Evolutionary conservation across 1,140 invertebrate genomes (phyloP).

Genomic region (Drosophila biarmipes): DNA sequence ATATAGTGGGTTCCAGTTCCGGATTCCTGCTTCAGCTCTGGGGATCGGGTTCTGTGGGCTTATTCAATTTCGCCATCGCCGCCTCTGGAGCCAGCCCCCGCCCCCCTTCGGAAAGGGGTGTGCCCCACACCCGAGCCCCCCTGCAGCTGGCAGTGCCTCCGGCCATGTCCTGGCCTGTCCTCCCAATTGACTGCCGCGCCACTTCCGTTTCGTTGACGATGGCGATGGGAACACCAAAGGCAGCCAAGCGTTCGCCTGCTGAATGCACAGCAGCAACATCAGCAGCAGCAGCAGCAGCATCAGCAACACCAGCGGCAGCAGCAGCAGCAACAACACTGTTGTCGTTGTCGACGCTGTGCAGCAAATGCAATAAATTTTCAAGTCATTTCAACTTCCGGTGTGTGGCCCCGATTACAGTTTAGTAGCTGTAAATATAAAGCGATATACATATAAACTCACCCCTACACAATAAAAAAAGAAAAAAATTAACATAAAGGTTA

Average conservation of each 20-base stretch:
- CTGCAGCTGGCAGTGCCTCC: conserved; percentile 25
- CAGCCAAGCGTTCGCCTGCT: conserved; percentile 53
- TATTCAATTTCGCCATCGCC: conserved; percentile 77
- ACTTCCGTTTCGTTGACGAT: conserved; percentile 68
- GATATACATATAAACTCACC: conserved; percentile 45
- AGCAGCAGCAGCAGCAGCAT: conserved; percentile 11
- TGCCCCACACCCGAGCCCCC: background rate
- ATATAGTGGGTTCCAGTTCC: conserved; percentile 6
- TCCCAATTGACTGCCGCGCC: conserved; percentile 79
- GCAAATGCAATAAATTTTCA: conserved; percentile 83
- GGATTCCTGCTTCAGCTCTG: conserved; percentile 20
- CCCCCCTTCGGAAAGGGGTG: background rate
- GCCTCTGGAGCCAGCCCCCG: conserved; percentile 10
- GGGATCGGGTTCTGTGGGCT: conserved; percentile 50
- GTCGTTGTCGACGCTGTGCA: conserved; percentile 41
- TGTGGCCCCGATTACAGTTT: conserved; percentile 81
- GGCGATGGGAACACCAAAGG: conserved; percentile 46
- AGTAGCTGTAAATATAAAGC: conserved; percentile 79
- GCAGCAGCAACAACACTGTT: conserved; percentile 28
- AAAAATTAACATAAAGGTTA: too few species aligned
- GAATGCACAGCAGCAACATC: conserved; percentile 48
- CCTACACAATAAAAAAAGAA: background rate
- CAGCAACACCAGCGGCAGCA: conserved; percentile 6
- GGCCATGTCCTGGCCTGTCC: conserved; percentile 62
- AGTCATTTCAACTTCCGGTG: conserved; percentile 82